Conservation (phyloP, 2,888 invertebrate genomes). For the Mythimna vitellina region DNA sequence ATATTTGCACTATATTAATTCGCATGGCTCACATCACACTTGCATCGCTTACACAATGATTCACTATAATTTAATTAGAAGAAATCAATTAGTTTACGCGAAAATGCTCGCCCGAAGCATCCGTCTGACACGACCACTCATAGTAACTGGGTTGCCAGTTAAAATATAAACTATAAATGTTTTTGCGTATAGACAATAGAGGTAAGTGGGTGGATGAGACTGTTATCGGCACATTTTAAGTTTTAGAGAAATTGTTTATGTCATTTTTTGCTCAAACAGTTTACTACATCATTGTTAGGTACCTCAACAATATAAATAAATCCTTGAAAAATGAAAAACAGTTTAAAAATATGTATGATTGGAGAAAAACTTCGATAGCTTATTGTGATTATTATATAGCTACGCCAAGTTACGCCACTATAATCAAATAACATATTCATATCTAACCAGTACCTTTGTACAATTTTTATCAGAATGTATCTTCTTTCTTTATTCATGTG, state of each 20-base stretch:
- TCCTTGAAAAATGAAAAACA: too few relatives aligned
- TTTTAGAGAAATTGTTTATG: conserved; percentile 1
- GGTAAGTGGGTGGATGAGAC: conserved; percentile 60
- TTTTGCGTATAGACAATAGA: conserved; percentile 63
- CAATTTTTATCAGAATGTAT: too few relatives aligned
- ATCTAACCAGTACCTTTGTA: too few relatives aligned
- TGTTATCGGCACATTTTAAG: conserved; percentile 13
- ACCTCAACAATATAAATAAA: too few relatives aligned
- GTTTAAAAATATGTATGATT: background rate
- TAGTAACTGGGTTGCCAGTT: conserved; percentile 82
- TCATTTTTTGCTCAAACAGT: background rate
- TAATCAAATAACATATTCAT: background rate
- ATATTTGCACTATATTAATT: conserved; percentile 82
- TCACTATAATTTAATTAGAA: conserved; percentile 89
- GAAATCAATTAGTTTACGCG: conserved; percentile 89
- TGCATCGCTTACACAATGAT: conserved; percentile 84
- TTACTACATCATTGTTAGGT: background rate
- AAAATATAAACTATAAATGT: conserved; percentile 56
- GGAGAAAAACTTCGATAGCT: background rate
- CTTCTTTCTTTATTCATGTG: too few relatives aligned
- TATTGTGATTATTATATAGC: background rate
- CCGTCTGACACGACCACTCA: conserved; percentile 88
- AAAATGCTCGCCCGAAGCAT: conserved; percentile 87
- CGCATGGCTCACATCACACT: conserved; percentile 88
- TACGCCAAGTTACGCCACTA: background rate